phyloP scores from a whole-genome alignment of 2,888 invertebrate genomes.

The Cerceris rybyensis region DNA sequence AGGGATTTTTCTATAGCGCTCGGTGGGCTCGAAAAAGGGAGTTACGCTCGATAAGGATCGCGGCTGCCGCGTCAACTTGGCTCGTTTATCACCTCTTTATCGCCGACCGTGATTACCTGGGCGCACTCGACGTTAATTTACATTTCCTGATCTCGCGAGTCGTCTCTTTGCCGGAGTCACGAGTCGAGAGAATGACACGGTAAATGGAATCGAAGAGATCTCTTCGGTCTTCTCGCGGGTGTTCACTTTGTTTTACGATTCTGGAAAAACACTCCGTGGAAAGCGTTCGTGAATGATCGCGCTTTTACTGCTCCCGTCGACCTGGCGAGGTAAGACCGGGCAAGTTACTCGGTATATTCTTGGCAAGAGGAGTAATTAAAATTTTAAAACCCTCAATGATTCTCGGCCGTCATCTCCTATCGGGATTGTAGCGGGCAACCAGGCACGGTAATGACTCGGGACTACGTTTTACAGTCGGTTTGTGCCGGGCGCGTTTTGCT shows the following conservation, averaged over 20 bases:
- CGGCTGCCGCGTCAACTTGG: slow-evolving; percentile 48
- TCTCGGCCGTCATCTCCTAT: slow-evolving; percentile 32
- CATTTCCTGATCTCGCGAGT: slow-evolving; percentile 51
- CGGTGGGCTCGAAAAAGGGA: slow-evolving; percentile 53
- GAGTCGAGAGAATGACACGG: slow-evolving; percentile 29
- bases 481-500: neutral
- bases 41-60: slow-evolving; percentile 65
- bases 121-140: slow-evolving; percentile 67
- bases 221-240: slow-evolving; percentile 29
- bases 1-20: slow-evolving; percentile 61
- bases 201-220: slow-evolving; percentile 52
- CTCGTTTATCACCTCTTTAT: slow-evolving; percentile 72
- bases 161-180: slow-evolving; percentile 17
- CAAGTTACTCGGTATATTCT: slow-evolving; percentile 24
- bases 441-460: slow-evolving; percentile 24
- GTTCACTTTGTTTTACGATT: slow-evolving; percentile 59
- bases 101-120: slow-evolving; percentile 67
- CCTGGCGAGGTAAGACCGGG: neutral
- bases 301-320: slow-evolving; percentile 34
- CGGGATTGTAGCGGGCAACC: neutral
- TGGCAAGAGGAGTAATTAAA: slow-evolving; percentile 43
- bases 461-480: slow-evolving; percentile 10
- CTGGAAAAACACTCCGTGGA: neutral
- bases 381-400: slow-evolving; percentile 43
- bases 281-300: neutral